phyloP scores from a whole-genome alignment of 2,797 vertebrate genomes.

The Mycteria americana region DNA sequence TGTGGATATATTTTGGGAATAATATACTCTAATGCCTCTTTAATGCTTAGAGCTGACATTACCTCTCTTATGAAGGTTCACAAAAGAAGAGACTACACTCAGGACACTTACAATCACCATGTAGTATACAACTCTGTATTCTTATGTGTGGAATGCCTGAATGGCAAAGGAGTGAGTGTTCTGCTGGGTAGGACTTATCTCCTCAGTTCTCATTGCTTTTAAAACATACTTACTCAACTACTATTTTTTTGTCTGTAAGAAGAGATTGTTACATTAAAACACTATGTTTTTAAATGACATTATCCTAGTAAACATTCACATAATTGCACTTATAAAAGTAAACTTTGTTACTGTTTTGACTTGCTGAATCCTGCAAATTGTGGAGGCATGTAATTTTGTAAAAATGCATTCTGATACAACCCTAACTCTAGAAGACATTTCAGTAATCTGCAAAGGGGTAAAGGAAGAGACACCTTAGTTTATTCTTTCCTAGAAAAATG shows the following conservation, averaged over 20 bases:
- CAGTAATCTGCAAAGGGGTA: background rate
- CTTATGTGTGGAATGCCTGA: background rate
- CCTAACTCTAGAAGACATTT: background rate
- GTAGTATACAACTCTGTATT: background rate
- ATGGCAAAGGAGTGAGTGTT: background rate
- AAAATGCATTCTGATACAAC: background rate
- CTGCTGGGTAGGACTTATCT: background rate
- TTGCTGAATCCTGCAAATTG: background rate
- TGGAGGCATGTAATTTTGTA: background rate
- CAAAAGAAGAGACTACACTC: background rate
- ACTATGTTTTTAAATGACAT: background rate
- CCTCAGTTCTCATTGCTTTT: background rate
- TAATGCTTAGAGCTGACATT: background rate
- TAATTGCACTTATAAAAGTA: background rate
- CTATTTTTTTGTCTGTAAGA: background rate
- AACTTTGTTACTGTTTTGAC: background rate
- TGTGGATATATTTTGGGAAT: background rate
- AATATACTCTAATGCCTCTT: background rate
- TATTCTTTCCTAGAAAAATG: background rate
- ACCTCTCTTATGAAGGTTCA: background rate
- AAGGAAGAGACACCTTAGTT: background rate
- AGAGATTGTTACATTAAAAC: background rate
- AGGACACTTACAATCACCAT: background rate
- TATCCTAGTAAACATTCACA: background rate
- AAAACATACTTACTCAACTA: background rate